Base-by-base conservation (phyloP, 1,140 invertebrate genomes). In the Lineus longissimus region DNA sequence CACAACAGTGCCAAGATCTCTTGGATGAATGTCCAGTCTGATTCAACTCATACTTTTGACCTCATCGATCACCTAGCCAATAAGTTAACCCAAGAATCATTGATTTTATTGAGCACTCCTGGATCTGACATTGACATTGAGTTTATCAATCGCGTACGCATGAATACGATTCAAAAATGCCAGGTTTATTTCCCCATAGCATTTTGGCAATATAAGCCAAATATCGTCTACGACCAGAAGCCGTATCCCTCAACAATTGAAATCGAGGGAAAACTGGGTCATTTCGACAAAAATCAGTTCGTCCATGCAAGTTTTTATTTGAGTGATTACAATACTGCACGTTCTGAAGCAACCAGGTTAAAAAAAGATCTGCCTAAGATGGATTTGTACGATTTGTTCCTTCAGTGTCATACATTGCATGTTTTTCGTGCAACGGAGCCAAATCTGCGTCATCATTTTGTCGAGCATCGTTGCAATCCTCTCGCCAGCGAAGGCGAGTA, bases 291-390 rank as follows among this genome's bases (percentile, higher is more conserved):
- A 6, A 81, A 86, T 54, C 87, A 89, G 71, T 89, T 84, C 61
- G 86, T 88, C 59, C 88, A 90, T 76, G 84, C 91, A 45, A 87
- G 90, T 13, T 94, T 95, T 81, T 94, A 94, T 77, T 85, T 87
- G 51, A 86, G 85, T 65, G 93, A 96, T 84, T 94, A 92, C 78
- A 83, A 88, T 19, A 78, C 79, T 64, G 87, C 87, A 51, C 84
- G 90, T 9, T 7, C 6, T 36, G 33, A 36, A 15, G 33, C 33
- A 7, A 15, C 15, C 15, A 36, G 33, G 33, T 7, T 36, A 15
- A 15, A 36, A 36, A 89, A 88, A 76, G 76, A 82, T 51, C 73
- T 87, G 13, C 47, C 68, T 4, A 29, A 62, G 2, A 40, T 41
- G 9, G 76, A 86, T 63, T 68, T 90, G 17, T 88, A 86, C 66